Conservation (phyloP, 1,140 invertebrate genomes). For the Drosophila grimshawi region DNA sequence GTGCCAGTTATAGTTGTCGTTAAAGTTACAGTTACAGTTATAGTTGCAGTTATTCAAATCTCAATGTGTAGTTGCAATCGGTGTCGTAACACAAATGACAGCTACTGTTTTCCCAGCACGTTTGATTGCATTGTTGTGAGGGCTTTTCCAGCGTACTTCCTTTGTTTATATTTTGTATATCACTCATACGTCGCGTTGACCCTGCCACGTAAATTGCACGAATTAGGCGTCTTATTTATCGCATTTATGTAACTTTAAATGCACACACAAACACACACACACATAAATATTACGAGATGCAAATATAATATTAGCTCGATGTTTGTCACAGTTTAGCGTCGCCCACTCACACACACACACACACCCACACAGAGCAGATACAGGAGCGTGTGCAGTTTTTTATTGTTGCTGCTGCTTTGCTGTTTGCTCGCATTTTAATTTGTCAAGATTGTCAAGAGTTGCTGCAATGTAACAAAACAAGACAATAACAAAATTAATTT, state of each 20-base stretch:
- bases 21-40: too few species aligned
- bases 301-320: conserved; percentile 34
- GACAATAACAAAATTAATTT: conserved; percentile 17
- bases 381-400: not conserved
- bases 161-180: conserved; percentile 47
- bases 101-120: conserved; percentile 25
- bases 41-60: too few species aligned
- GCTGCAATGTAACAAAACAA: conserved; percentile 25
- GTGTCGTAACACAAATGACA: conserved; percentile 19
- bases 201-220: conserved; percentile 52
- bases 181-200: conserved; percentile 50
- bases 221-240: conserved; percentile 63
- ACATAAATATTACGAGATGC: conserved; percentile 54
- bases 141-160: conserved; percentile 32
- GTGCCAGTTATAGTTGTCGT: not conserved
- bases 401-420: conserved; percentile 29
- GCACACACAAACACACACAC: not conserved
- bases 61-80: not conserved
- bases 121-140: conserved; percentile 12
- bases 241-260: conserved; percentile 53
- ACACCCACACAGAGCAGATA: not conserved
- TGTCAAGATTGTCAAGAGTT: conserved; percentile 43
- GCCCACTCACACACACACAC: conserved; percentile 15
- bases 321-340: conserved; percentile 36
- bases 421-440: conserved; percentile 56